A percentile compares a stretch with the other conserved stretches of the same genome.
These are phyloP conservation scores for Vesta saturnalis DNA, from an alignment of 2,888 invertebrate species.

Conservation along the genomic window DNA sequence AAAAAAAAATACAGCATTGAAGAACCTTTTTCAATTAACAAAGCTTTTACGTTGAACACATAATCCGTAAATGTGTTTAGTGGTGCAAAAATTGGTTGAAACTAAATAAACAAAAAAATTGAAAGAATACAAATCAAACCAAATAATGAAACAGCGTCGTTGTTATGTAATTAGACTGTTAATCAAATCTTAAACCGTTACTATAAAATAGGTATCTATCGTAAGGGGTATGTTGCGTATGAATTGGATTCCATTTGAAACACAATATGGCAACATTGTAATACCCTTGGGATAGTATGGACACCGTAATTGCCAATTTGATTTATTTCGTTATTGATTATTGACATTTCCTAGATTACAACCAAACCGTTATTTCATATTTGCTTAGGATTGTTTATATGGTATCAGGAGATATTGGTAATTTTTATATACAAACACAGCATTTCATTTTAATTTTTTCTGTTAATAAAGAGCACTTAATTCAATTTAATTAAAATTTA, in stretches of 20 bases:
- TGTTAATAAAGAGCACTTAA: not conserved
- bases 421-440: too few relatives aligned
- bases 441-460: too few relatives aligned
- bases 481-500: not conserved
- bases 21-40: not conserved
- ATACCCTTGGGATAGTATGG: slow-evolving; percentile 25
- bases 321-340: slow-evolving; percentile 37
- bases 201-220: too few relatives aligned
- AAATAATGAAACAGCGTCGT: too few relatives aligned
- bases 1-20: too few relatives aligned
- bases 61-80: not conserved
- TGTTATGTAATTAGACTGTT: too few relatives aligned
- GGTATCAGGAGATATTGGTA: slow-evolving; percentile 1
- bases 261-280: slow-evolving; percentile 23
- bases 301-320: slow-evolving; percentile 36
- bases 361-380: slow-evolving; percentile 25
- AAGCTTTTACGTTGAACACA: not conserved
- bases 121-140: too few relatives aligned
- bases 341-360: slow-evolving; percentile 34
- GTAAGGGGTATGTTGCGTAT: not conserved
- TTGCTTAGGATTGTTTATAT: slow-evolving; percentile 28
- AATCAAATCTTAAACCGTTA: slow-evolving; percentile 6
- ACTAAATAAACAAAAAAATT: too few relatives aligned
- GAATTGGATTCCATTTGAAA: slow-evolving; percentile 7
- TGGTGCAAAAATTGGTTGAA: not conserved